Percentiles rank a stretch among this genome's conserved stretches.
These are phyloP conservation scores for Orchesella cincta DNA, from an alignment of 1,140 invertebrate genomes.

Conservation along the genomic window DNA sequence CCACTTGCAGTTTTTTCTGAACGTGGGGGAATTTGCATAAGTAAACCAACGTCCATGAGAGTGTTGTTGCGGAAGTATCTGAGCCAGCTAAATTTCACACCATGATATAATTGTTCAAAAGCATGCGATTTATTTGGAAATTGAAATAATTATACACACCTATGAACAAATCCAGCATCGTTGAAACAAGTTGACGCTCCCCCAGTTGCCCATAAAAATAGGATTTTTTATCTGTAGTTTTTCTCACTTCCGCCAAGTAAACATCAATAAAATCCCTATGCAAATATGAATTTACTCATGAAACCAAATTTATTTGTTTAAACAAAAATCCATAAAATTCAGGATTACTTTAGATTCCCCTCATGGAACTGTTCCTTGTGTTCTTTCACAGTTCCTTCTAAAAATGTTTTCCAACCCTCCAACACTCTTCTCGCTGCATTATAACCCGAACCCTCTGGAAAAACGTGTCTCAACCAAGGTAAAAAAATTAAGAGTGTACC, in stretches of 20 bases:
- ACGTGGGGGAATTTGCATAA: slow-evolving; percentile 62
- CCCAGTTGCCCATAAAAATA: slow-evolving; percentile 5
- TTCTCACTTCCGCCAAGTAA: neutral
- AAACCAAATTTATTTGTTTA: neutral
- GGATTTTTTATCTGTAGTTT: slow-evolving; percentile 5
- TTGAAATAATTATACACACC: neutral
- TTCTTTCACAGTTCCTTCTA: neutral
- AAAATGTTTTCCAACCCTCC: neutral
- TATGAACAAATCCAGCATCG: neutral
- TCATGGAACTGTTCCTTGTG: slow-evolving; percentile 17
- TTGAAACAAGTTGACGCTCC: neutral
- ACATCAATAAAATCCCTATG: slow-evolving; percentile 1
- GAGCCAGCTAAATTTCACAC: slow-evolving; percentile 53
- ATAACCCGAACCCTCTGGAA: neutral
- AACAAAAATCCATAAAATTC: neutral
- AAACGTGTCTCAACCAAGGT: neutral
- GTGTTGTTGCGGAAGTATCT: slow-evolving; percentile 67
- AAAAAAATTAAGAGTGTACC: neutral
- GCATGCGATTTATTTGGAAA: neutral
- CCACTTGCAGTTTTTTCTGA: slow-evolving; percentile 66
- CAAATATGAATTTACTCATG: neutral
- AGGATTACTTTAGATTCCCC: slow-evolving; percentile 1
- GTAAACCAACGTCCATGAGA: slow-evolving; percentile 62
- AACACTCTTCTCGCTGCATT: neutral
- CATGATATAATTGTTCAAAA: neutral